These are phyloP conservation scores for Philopotamus ludificatus DNA, from an alignment of 1,140 invertebrate genomes.

Conservation along the genomic window DNA sequence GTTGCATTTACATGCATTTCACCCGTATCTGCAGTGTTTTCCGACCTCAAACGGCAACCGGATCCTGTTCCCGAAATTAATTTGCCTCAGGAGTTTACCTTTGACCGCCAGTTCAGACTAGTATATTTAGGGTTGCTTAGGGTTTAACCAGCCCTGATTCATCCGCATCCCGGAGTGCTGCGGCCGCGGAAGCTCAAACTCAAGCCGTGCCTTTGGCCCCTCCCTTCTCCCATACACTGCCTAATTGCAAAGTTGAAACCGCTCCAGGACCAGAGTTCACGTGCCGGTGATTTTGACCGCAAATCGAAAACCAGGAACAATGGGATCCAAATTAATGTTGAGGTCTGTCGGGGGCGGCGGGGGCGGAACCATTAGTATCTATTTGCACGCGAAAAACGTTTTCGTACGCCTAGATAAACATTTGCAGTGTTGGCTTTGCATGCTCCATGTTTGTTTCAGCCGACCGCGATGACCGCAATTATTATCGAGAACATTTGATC, in stretches of 20 bases:
- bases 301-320: conserved; percentile 8
- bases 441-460: too few species aligned
- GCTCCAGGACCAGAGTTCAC: neutral
- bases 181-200: conserved; percentile 1
- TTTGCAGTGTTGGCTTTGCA: too few species aligned
- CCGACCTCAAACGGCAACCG: too few species aligned
- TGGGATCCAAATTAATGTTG: conserved; percentile 11
- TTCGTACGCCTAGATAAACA: neutral
- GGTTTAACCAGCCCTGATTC: neutral
- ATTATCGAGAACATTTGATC: too few species aligned
- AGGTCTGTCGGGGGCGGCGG: neutral
- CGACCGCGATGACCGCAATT: too few species aligned
- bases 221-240: neutral
- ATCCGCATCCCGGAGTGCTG: neutral
- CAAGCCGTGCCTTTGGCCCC: neutral
- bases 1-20: too few species aligned
- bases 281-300: conserved; percentile 16
- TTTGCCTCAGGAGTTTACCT: too few species aligned
- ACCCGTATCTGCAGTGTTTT: too few species aligned
- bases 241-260: conserved; percentile 27
- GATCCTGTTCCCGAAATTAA: too few species aligned
- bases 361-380: neutral
- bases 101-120: too few species aligned
- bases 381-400: neutral
- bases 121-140: neutral